phyloP scores from a whole-genome alignment of 2,888 invertebrate genomes.

The Trissonchulus sp. region DNA sequence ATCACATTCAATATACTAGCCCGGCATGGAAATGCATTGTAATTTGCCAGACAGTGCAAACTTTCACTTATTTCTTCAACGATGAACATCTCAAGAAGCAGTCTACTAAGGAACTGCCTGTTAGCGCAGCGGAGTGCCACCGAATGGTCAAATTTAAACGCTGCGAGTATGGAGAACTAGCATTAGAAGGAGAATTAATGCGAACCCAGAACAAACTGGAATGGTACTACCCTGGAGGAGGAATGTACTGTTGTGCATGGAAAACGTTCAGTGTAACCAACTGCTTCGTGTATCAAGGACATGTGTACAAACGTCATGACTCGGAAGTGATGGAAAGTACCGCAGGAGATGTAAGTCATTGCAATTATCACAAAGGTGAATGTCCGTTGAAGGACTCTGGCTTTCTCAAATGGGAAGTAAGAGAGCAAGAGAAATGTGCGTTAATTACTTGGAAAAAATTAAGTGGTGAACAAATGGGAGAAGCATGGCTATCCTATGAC shows the following conservation, averaged over 20 bases:
- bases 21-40: background rate
- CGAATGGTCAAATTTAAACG: background rate
- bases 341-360: background rate
- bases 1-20: background rate
- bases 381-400: background rate
- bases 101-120: background rate
- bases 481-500: background rate
- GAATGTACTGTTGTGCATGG: background rate
- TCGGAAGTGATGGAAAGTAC: background rate
- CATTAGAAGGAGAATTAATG: background rate
- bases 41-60: background rate
- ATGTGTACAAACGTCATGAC: background rate
- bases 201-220: background rate
- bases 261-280: background rate
- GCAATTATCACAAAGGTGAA: conserved; percentile 10
- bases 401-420: background rate
- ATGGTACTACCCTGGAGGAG: background rate
- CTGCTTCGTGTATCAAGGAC: background rate
- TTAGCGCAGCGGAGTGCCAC: background rate
- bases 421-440: background rate
- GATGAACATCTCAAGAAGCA: conserved; percentile 3
- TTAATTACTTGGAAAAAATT: background rate
- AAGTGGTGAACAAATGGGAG: background rate
- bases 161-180: background rate
- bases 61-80: background rate